These are phyloP conservation scores for Eupeodes latifasciatus DNA, from an alignment of 2,888 invertebrate species.

Conservation along the genomic window DNA sequence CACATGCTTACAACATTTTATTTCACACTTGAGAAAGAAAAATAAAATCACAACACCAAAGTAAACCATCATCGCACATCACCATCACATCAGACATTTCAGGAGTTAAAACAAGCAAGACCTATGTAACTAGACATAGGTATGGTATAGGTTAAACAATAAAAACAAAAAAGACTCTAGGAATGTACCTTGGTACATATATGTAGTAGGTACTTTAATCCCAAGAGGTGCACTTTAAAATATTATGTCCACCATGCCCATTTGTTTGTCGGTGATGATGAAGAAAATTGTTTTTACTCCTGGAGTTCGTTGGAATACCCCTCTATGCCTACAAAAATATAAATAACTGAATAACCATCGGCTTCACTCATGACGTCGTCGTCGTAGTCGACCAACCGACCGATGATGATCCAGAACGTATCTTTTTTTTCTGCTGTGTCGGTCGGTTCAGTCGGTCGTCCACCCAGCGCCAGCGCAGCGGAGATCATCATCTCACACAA, in stretches of 20 bases:
- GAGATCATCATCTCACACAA: constrained; percentile 57
- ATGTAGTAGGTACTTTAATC: constrained; percentile 14
- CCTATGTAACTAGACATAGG: neutral
- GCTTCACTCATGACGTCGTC: constrained; percentile 26
- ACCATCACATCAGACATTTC: constrained; percentile 8
- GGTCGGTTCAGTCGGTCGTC: constrained; percentile 10
- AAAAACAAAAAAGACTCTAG: too few relatives aligned
- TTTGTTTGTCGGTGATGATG: constrained; percentile 64
- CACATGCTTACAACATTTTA: constrained; percentile 70
- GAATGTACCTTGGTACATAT: too few relatives aligned
- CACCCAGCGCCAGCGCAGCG: too few relatives aligned
- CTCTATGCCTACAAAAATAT: neutral
- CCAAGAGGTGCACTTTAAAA: constrained; percentile 40
- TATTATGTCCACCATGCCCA: constrained; percentile 34
- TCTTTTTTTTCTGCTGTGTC: neutral
- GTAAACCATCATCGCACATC: neutral
- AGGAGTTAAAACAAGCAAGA: constrained; percentile 18
- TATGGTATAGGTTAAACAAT: too few relatives aligned
- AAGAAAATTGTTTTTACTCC: constrained; percentile 11
- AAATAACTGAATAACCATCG: constrained; percentile 24
- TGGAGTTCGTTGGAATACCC: neutral
- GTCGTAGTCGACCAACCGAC: neutral
- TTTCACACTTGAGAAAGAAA: constrained; percentile 62
- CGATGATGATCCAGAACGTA: constrained; percentile 44
- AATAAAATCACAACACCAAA: constrained; percentile 37